A percentile compares a stretch with the other conserved stretches of the same genome.
Evolutionary conservation across 2,888 invertebrate genomes (phyloP).

Genomic region (Andricus curvator): DNA sequence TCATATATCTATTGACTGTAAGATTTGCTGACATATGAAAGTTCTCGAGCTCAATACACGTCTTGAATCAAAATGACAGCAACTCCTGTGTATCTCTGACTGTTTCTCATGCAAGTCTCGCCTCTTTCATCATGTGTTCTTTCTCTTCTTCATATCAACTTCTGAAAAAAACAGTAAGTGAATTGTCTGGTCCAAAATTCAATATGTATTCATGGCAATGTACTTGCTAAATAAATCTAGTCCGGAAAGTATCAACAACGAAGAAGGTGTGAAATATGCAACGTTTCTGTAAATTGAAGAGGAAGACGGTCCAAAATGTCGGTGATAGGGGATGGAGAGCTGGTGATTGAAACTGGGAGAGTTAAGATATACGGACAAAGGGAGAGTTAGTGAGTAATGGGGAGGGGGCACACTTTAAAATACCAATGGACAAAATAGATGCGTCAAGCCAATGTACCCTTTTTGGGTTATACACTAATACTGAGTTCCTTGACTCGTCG

Average conservation of each 20-base stretch:
- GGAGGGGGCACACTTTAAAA: constrained; percentile 42
- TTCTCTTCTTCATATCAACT: neutral
- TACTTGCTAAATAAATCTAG: constrained; percentile 62
- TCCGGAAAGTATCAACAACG: constrained; percentile 40
- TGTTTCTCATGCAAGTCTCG: too few species aligned
- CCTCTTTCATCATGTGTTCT: neutral
- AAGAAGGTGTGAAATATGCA: constrained; percentile 55
- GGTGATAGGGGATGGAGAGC: constrained; percentile 2
- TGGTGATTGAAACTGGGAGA: constrained; percentile 16
- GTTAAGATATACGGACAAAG: neutral
- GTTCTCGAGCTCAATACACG: too few species aligned
- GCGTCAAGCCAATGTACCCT: constrained; percentile 62
- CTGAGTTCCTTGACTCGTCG: constrained; percentile 62
- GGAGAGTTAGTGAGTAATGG: constrained; percentile 19
- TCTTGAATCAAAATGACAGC: too few species aligned
- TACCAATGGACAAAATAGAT: neutral
- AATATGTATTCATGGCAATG: constrained; percentile 67
- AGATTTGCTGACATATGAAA: too few species aligned
- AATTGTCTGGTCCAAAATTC: constrained; percentile 11
- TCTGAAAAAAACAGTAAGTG: neutral
- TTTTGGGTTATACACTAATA: constrained; percentile 60
- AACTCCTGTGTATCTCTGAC: too few species aligned
- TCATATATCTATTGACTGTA: too few species aligned
- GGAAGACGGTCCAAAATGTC: constrained; percentile 46
- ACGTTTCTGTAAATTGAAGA: constrained; percentile 64